A percentile compares a stretch with the other conserved stretches of the same genome.
Conservation (phyloP, 2,797 vertebrate genomes). For the Pseudotriccus pelzelni region DNA sequence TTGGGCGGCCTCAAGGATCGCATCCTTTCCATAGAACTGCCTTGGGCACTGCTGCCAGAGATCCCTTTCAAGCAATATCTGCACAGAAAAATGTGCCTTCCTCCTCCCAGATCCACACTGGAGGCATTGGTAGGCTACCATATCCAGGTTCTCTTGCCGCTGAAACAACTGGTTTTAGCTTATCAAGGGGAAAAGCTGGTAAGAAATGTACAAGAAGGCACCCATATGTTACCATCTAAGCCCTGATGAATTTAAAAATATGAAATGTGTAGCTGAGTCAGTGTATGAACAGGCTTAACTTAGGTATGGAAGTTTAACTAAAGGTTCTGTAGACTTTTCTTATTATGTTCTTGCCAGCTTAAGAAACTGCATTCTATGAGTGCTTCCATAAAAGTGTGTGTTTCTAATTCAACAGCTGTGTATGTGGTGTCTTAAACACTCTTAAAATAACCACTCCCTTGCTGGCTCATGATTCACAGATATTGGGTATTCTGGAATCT, state of each 20-base stretch:
- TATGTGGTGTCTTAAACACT: not conserved
- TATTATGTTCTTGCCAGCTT: not conserved
- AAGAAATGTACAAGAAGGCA: not conserved
- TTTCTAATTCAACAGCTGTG: not conserved
- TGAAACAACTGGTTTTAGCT: not conserved
- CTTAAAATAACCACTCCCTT: not conserved
- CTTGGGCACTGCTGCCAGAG: not conserved
- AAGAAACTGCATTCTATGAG: not conserved
- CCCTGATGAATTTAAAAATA: not conserved
- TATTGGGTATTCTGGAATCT: not conserved
- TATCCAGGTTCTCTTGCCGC: not conserved
- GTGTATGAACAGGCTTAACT: not conserved
- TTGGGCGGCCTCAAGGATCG: not conserved
- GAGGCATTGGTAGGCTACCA: not conserved
- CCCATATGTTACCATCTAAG: not conserved
- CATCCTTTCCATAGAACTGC: not conserved
- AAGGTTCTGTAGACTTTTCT: not conserved
- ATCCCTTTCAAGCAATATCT: not conserved
- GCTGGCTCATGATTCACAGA: fast-evolving
- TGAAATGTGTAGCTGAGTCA: not conserved
- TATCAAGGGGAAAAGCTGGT: not conserved
- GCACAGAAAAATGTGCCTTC: not conserved
- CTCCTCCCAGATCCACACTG: not conserved
- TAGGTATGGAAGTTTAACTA: not conserved
- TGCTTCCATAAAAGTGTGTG: not conserved